These are phyloP conservation scores for Epizoanthus ramosus DNA, from an alignment of 92 coral and sea anemone genomes.

Conservation along the genomic window DNA sequence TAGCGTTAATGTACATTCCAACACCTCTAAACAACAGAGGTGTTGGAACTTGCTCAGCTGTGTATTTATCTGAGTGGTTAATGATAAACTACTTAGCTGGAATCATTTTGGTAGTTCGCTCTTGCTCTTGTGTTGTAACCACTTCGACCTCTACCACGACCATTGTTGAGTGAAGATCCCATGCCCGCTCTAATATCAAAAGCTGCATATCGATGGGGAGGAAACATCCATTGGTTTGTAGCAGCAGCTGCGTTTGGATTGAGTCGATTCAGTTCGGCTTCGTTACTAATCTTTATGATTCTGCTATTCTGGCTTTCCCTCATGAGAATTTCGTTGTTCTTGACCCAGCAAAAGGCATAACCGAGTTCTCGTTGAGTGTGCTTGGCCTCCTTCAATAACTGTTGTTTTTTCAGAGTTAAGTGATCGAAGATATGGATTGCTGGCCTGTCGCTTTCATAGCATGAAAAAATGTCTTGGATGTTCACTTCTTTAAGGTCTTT, in stretches of 20 bases:
- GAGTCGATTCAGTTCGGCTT: slow-evolving; percentile 11
- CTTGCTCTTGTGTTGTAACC: slow-evolving; percentile 5
- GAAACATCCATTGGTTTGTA: background rate
- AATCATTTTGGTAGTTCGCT: too few relatives aligned
- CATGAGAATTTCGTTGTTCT: slow-evolving; percentile 13
- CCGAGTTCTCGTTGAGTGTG: slow-evolving; percentile 6
- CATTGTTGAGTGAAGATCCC: background rate
- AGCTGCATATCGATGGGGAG: background rate
- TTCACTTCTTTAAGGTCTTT: too few relatives aligned
- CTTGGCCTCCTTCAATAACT: slow-evolving; percentile 7
- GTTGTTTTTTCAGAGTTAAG: slow-evolving; percentile 4
- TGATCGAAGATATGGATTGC: slow-evolving; percentile 8
- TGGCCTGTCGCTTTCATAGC: background rate
- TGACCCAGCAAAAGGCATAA: slow-evolving; percentile 15
- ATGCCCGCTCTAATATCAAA: background rate
- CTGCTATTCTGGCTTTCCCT: slow-evolving; percentile 11
- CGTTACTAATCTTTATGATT: slow-evolving; percentile 1
- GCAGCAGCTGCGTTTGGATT: slow-evolving; percentile 6
- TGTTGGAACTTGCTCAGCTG: background rate
- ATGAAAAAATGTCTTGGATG: too few relatives aligned
- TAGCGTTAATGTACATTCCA: too few relatives aligned
- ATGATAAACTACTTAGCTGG: background rate
- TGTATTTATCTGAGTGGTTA: background rate
- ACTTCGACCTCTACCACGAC: background rate
- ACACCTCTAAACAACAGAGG: too few relatives aligned